Conservation (phyloP, 2,797 vertebrate genomes). For the Schizopygopsis pylzovi region DNA sequence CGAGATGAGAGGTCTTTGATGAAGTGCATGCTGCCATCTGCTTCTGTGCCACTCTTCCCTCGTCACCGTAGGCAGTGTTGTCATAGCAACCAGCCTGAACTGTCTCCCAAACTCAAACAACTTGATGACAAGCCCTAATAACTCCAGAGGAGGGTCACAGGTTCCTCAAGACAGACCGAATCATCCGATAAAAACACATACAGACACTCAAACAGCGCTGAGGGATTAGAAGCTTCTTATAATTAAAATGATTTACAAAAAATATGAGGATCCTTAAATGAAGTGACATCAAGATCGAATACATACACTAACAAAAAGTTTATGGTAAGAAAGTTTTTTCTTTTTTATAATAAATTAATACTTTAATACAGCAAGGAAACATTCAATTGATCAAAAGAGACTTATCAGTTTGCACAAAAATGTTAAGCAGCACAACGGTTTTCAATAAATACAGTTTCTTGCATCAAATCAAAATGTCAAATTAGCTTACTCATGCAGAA, state of each 20-base stretch:
- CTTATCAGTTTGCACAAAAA: too few relatives aligned
- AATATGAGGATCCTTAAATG: not conserved
- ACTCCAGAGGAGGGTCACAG: constrained; percentile 6
- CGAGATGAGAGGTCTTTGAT: constrained; percentile 59
- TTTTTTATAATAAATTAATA: not conserved
- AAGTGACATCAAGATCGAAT: not conserved
- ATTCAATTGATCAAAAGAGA: not conserved
- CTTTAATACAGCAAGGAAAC: not conserved
- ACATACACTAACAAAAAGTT: not conserved
- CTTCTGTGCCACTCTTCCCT: constrained; percentile 52
- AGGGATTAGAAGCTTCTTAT: not conserved
- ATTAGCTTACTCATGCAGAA: not conserved
- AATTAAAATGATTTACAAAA: not conserved
- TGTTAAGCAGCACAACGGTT: too few relatives aligned
- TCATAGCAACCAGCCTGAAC: constrained; percentile 55
- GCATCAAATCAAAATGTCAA: not conserved
- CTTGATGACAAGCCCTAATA: constrained; percentile 39
- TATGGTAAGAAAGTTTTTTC: not conserved
- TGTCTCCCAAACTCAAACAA: constrained; percentile 41
- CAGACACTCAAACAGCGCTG: not conserved
- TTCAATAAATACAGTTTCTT: too few relatives aligned
- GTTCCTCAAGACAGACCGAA: not conserved
- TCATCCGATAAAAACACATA: not conserved
- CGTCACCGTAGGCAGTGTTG: constrained; percentile 52
- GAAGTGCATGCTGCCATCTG: constrained; percentile 59